phyloP scores from a whole-genome alignment of 2,113 vertebrate genomes.

The Periophthalmodon schlosseri region DNA sequence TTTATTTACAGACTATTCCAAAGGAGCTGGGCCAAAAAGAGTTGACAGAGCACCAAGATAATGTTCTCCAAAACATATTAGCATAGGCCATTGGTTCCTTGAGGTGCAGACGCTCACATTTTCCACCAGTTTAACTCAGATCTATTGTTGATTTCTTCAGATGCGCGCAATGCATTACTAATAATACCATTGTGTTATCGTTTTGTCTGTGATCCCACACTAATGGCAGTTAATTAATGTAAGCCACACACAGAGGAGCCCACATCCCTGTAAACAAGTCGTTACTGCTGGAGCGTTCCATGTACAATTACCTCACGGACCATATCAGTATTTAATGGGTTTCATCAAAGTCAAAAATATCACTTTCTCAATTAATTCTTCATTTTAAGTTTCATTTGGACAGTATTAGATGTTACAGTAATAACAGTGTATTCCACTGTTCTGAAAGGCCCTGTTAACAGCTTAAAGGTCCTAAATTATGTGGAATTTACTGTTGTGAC shows the following conservation, averaged over 20 bases:
- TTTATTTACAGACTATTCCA: background rate
- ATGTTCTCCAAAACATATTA: too few species aligned
- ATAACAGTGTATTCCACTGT: too few species aligned
- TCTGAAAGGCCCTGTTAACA: too few species aligned
- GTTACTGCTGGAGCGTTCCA: slow-evolving; percentile 47
- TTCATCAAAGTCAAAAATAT: slow-evolving; percentile 28
- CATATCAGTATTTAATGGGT: slow-evolving; percentile 43
- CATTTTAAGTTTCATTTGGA: background rate
- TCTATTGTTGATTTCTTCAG: slow-evolving; percentile 2
- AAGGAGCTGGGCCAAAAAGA: too few species aligned
- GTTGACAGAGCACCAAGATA: too few species aligned
- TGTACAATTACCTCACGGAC: slow-evolving; percentile 42
- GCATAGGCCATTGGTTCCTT: too few species aligned
- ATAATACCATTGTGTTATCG: slow-evolving; percentile 21
- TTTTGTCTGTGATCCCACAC: slow-evolving; percentile 43
- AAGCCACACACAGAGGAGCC: slow-evolving; percentile 17
- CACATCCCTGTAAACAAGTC: slow-evolving; percentile 48
- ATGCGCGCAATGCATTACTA: slow-evolving; percentile 15
- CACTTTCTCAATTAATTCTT: slow-evolving; percentile 22
- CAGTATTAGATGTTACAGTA: background rate
- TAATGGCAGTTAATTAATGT: slow-evolving; percentile 58
- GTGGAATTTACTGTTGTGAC: too few species aligned
- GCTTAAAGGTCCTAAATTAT: too few species aligned
- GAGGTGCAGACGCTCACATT: too few species aligned
- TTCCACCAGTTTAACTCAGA: background rate